Percentiles rank a stretch among this genome's conserved stretches.
These are phyloP conservation scores for Plumapathes pennacea DNA, from an alignment of 92 coral and sea anemone genomes.

Conservation along the genomic window DNA sequence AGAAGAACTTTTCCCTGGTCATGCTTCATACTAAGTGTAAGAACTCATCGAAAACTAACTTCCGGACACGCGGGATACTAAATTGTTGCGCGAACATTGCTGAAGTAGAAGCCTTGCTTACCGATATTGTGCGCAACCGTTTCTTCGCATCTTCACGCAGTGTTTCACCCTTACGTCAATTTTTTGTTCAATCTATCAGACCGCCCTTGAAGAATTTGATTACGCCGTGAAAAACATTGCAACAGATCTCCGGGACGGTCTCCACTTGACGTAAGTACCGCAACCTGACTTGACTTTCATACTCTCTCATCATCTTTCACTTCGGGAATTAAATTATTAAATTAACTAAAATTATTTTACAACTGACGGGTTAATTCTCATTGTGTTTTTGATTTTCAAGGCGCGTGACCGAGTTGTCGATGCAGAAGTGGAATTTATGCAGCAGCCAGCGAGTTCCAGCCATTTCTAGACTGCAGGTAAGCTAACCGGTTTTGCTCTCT, in stretches of 20 bases:
- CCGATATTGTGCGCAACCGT: too few species aligned
- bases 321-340: too few species aligned
- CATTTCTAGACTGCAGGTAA: conserved; percentile 92
- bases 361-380: too few species aligned
- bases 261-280: conserved; percentile 81
- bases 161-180: background rate
- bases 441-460: conserved; percentile 89
- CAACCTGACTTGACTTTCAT: background rate
- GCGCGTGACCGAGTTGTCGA: conserved; percentile 88
- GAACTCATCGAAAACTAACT: too few species aligned
- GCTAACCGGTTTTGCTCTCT: too few species aligned
- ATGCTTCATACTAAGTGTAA: too few species aligned
- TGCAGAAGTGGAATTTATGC: conserved; percentile 87
- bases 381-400: conserved; percentile 20
- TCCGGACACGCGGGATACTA: too few species aligned
- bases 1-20: too few species aligned
- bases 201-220: conserved; percentile 82
- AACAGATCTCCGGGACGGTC: conserved; percentile 84
- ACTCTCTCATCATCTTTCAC: background rate
- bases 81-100: too few species aligned
- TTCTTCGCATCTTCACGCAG: too few species aligned
- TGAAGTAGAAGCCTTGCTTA: too few species aligned
- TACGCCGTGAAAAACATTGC: conserved; percentile 89
- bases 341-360: too few species aligned
- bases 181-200: conserved; percentile 30